phyloP scores from a whole-genome alignment of 2,113 vertebrate genomes.

The Ceyx margarethae region DNA sequence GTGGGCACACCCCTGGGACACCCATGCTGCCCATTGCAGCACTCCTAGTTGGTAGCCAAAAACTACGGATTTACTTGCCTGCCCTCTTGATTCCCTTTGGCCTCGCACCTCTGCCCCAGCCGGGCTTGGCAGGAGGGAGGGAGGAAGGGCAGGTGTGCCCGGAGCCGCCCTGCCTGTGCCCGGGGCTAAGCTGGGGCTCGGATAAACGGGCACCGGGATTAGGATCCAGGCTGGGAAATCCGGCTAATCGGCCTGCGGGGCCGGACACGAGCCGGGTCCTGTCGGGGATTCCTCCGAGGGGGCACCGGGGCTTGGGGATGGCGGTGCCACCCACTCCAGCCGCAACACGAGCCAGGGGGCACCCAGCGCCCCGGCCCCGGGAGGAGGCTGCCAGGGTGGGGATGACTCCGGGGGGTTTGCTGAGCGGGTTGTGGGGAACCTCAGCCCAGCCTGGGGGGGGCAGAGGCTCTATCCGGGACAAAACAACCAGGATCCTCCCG shows the following conservation, averaged over 20 bases:
- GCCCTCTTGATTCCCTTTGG: not conserved
- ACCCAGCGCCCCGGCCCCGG: not conserved
- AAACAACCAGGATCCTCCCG: not conserved
- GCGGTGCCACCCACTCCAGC: not conserved
- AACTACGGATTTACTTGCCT: not conserved
- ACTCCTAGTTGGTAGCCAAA: no score
- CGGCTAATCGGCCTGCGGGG: not conserved
- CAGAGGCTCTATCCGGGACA: not conserved
- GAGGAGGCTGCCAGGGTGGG: not conserved
- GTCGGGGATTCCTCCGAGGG: not conserved
- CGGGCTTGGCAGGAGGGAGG: not conserved
- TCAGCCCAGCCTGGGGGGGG: not conserved
- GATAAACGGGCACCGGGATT: constrained; percentile 7
- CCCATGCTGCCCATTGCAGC: not conserved
- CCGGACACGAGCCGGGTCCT: not conserved
- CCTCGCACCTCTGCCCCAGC: not conserved
- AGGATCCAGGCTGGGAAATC: constrained; percentile 1
- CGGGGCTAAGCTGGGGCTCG: not conserved
- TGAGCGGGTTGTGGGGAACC: not conserved
- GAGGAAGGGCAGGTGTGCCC: not conserved
- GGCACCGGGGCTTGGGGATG: not conserved
- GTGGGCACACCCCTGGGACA: not conserved
- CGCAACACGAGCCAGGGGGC: no score
- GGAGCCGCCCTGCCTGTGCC: not conserved
- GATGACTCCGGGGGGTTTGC: not conserved